Base-by-base conservation (phyloP, 2,888 invertebrate genomes). In the Aproaerema taeniolella region DNA sequence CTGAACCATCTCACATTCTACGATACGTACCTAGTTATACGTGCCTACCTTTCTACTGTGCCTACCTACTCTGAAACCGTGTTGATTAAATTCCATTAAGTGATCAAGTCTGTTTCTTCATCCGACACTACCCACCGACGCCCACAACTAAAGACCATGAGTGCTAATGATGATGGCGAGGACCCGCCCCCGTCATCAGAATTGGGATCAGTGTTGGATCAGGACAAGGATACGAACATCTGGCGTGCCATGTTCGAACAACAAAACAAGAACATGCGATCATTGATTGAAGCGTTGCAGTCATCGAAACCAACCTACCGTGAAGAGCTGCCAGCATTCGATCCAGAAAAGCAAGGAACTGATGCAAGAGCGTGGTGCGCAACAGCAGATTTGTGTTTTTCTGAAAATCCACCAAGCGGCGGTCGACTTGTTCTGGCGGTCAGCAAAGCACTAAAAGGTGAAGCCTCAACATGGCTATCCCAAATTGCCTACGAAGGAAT, bases 331-430 rank as follows among this genome's bases (percentile, higher is more conserved):
- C 39, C 39, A 2, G 39, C 32, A 12, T 39, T 39, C 11, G 12
- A 39, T 8, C 39, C 39, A 9, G 38, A 38, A 1, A 25, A 15
- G 9, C 11, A 10, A n/a, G 38, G 30, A 2, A 16, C 11, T 2
- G 25, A 39, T n/a, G 26, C 39, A n/a, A 12, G 16, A 10, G 20
- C 39, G 2, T 39, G 39, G 39, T 25, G 32, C 15, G n/a, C 15
- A 2, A 39, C 39, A 1, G 39, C 13, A 3, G 33, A 39, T n/a
- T 5, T 39, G 8, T 39, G 39, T 14, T 11, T 39, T 5, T 5
- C 6, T 1, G 37, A 30, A 12, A 14, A 36, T 28, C n/a, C 11
- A 9, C 8, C 16, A 9, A 5, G 6, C n/a, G 29, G 32, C 5
- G 9, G 25, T 4, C 3, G 4, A 5, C 12, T 38, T 9, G 32